Conservation (phyloP, 2,797 vertebrate species). For the Octomys mimax region DNA sequence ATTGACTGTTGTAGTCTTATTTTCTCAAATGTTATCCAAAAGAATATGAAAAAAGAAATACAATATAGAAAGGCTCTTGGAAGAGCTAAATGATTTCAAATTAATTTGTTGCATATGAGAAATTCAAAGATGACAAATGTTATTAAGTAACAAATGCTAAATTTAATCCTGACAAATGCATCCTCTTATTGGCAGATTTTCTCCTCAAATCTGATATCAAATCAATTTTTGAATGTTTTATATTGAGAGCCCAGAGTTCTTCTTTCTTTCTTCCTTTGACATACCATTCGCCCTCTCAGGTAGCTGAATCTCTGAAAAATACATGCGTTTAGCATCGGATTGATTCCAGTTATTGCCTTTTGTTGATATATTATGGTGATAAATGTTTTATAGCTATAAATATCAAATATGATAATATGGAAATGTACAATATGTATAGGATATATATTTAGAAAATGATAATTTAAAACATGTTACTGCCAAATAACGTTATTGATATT, state of each 20-base stretch:
- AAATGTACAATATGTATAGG: slow-evolving; percentile 48
- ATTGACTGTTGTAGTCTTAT: slow-evolving; percentile 76
- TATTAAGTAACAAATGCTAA: slow-evolving; percentile 84
- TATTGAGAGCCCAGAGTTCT: slow-evolving; percentile 8
- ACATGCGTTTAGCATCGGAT: not conserved
- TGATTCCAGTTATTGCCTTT: slow-evolving; percentile 20
- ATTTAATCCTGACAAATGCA: slow-evolving; percentile 64
- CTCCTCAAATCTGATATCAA: slow-evolving; percentile 61
- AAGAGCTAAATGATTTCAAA: slow-evolving; percentile 71
- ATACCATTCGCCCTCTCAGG: not conserved
- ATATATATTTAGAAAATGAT: slow-evolving; percentile 30
- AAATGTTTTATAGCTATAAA: slow-evolving; percentile 57
- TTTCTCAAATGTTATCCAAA: slow-evolving; percentile 84
- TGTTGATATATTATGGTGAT: slow-evolving; percentile 3
- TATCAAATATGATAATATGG: slow-evolving; percentile 33
- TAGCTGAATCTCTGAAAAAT: slow-evolving; percentile 44
- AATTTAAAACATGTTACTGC: slow-evolving; percentile 41
- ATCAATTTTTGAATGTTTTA: slow-evolving; percentile 59
- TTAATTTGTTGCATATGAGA: slow-evolving; percentile 75
- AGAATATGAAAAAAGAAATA: slow-evolving; percentile 73
- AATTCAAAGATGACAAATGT: slow-evolving; percentile 80
- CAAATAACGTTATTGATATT: slow-evolving; percentile 57
- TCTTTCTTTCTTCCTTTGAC: slow-evolving; percentile 20
- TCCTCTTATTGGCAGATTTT: slow-evolving; percentile 73
- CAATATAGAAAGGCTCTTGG: slow-evolving; percentile 83